Evolutionary conservation across 2,888 invertebrate genomes (phyloP), one percentile per base, ranked within the genome.

Genomic region (Abscondita cerata): DNA sequence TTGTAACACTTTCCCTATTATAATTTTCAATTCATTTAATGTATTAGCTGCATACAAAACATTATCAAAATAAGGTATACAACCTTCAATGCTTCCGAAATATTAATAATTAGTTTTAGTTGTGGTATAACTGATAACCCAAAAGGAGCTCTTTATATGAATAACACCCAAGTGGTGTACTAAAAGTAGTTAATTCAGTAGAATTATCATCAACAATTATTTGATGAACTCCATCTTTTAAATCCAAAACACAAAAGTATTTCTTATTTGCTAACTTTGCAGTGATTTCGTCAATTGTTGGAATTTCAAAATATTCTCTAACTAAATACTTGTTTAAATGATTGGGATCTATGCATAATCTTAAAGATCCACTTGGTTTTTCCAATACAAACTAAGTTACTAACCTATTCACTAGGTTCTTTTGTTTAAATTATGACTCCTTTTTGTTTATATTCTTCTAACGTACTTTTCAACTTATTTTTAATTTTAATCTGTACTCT

Each of bases 51-150:
- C 41, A 41, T 15, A 33, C 38, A 67, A 38, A 58, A 76, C 59
- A 69, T 76, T 63, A 68, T 80, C 68, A 65, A 76, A 65, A 64
- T 78, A 73, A 36, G 79, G 51, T 54, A 70, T 11, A 47, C 78
- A 68, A 61, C 75, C 47, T 48, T 52, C 33, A 63, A 72, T 70
- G 66, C 74, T 12, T 70, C 75, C 38, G 78, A 76, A 74, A 72
- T 74, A 12, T 64, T 76, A 25, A 67, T 69, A 68, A 61, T 46
- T 66, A 69, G 55, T 76, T 74, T 65, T 77, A 78, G 16, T 70
- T 75, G 74, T 16, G 76, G 76, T 1, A 48, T 48, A n/a, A 34
- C 16, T 2, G 46, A 51, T 3, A 69, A 36, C 6, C 67, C 69
- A 65, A 68, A 66, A 16, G 67, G 65, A 33, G 62, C 13, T 34